Evolutionary conservation across 2,888 invertebrate species (phyloP).

Genomic region (Mesopsocus fuscifrons): DNA sequence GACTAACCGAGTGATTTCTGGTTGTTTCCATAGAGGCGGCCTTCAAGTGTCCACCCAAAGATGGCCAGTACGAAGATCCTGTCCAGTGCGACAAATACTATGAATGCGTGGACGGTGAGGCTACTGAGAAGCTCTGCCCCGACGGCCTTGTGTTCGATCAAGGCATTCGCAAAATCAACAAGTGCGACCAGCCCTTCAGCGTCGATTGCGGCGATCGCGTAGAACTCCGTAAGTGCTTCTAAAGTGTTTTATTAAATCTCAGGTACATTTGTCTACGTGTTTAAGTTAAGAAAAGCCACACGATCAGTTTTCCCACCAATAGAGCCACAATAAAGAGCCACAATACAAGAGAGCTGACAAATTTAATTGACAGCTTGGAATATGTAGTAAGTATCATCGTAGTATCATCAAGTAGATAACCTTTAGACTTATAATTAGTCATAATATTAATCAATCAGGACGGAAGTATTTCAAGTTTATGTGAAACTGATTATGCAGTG

Average conservation of each 20-base stretch:
- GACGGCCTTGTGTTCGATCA: conserved; percentile 82
- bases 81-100: conserved; percentile 76
- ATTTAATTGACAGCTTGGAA: no score
- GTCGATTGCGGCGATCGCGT: conserved; percentile 77
- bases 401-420: no score
- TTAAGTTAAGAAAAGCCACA: conserved; percentile 7
- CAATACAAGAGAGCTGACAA: no score
- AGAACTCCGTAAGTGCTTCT: conserved; percentile 58
- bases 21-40: conserved; percentile 14
- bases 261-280: conserved; percentile 6
- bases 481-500: no score
- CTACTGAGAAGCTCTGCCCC: conserved; percentile 59
- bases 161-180: conserved; percentile 65
- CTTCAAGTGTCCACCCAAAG: conserved; percentile 62
- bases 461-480: no score
- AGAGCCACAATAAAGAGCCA: no score
- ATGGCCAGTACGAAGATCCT: conserved; percentile 62
- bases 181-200: conserved; percentile 84
- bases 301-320: not conserved
- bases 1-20: no score
- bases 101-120: conserved; percentile 51
- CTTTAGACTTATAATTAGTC: no score
- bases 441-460: no score
- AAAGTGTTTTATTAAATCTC: not conserved
- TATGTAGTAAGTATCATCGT: no score